Evolutionary conservation across 2,113 vertebrate genomes (phyloP), one percentile per base, ranked within the genome.

Genomic region (Gobio gobio): DNA sequence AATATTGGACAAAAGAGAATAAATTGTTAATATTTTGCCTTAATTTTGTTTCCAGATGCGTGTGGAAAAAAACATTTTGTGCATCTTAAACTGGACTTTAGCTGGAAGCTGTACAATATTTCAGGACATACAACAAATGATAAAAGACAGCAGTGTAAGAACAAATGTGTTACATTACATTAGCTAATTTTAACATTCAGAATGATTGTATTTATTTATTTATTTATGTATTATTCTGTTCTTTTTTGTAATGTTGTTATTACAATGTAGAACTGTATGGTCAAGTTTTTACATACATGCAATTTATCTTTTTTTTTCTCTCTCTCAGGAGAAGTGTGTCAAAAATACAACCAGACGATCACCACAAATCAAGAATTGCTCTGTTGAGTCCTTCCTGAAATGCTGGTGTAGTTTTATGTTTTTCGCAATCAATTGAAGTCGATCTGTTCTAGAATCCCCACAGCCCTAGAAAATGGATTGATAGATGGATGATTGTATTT

Each of bases 341-440:
- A 7, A 1, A 3, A 73, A 0, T 18, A 8, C 61, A 66, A 1
- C 7, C 5, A 22, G 5, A 26, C 4, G 6, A 1, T 9, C 3
- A 1, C 5, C 2, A 1, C 29, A 29, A 29, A 29, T 29, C 29
- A 6, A 1, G 5, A 1, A 0, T 0, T 83, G 80, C 49, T 2
- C 33, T 14, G 0, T 3, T 1, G 0, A 0, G 0, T 36, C 2
- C 16, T 88, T 88, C 70, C 2, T 84, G 18, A 14, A 0, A 56
- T 88, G 87, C 49, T 88, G 85, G 82, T 88, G 87, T 61, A 0
- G 12, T 24, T 88, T 85, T 84, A 6, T 84, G 40, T 1, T 7
- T 6, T 7, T 6, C 40, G 0, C 6, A 40, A 7, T 40, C 6
- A 1, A 40, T 0, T 40, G 40, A 40, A 6, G 5, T 40, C 6